These are phyloP conservation scores for Etia nguti DNA, from an alignment of 2,113 vertebrate genomes.

Conservation along the genomic window DNA sequence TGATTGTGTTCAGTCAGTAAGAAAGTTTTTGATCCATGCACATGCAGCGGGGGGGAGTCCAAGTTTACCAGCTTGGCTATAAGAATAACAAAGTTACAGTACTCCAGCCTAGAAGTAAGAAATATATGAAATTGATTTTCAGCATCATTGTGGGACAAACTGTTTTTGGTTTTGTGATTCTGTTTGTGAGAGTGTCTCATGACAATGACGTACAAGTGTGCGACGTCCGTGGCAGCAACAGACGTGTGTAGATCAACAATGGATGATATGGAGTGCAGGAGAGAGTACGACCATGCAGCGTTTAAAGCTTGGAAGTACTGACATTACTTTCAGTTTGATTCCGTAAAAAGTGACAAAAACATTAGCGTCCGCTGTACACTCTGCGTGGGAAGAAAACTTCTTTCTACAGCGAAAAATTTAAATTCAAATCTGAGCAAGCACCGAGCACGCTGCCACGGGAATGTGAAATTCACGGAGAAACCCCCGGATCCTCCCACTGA, in stretches of 20 bases:
- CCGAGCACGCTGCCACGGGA: too few relatives aligned
- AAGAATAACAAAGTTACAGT: neutral
- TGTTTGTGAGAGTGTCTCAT: neutral
- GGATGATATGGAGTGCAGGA: neutral
- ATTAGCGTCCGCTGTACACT: neutral
- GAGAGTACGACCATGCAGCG: neutral
- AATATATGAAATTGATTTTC: too few relatives aligned
- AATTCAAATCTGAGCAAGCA: too few relatives aligned
- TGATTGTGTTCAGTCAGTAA: neutral
- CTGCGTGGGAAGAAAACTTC: too few relatives aligned
- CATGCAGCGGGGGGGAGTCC: accelerated
- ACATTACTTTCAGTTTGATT: neutral
- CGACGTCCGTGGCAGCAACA: neutral
- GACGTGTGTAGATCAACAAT: neutral
- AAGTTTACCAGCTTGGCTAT: neutral
- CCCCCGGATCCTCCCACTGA: too few relatives aligned
- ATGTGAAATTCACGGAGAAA: too few relatives aligned
- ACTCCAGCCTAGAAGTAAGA: too few relatives aligned
- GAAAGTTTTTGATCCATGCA: neutral
- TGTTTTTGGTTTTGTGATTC: too few relatives aligned
- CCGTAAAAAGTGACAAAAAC: neutral
- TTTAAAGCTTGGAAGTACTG: neutral
- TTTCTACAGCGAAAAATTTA: too few relatives aligned
- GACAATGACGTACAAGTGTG: neutral
- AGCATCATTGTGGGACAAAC: neutral